phyloP scores from a whole-genome alignment of 1,140 invertebrate species.

The Lepidurus packardi region DNA sequence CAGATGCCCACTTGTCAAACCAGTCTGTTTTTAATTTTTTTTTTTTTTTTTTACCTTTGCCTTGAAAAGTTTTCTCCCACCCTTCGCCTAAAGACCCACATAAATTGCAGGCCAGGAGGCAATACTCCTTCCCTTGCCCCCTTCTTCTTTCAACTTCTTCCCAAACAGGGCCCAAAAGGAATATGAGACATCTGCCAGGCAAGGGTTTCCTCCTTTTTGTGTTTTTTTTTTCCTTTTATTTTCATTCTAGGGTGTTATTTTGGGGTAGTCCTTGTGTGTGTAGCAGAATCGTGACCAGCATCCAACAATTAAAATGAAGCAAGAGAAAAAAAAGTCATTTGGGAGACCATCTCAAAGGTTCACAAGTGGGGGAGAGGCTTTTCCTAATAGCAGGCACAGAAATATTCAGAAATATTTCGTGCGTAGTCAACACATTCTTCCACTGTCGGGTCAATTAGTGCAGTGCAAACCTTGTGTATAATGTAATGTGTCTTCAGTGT shows the following conservation, averaged over 20 bases:
- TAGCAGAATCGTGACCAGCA: no score
- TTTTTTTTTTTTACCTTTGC: slow-evolving; percentile 10
- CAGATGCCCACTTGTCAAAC: slow-evolving; percentile 21
- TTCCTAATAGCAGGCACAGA: no score
- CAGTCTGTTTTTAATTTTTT: not conserved
- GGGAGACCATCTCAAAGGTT: no score
- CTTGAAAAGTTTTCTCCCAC: not conserved
- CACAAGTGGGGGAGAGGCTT: no score
- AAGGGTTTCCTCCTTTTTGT: not conserved
- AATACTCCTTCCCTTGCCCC: not conserved
- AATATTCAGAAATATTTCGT: no score
- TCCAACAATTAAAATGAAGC: no score
- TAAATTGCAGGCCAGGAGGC: slow-evolving; percentile 10
- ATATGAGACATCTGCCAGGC: not conserved
- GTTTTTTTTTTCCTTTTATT: no score
- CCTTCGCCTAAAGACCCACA: slow-evolving; percentile 17
- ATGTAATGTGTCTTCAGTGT: not conserved
- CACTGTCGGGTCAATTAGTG: not conserved
- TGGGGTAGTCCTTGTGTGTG: no score
- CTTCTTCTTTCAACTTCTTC: not conserved
- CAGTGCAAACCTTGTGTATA: not conserved
- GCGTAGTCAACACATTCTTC: not conserved
- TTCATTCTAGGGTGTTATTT: no score
- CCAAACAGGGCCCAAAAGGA: not conserved
- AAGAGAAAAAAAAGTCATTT: no score